phyloP scores from a whole-genome alignment of 2,113 vertebrate species.

The Etheostoma cragini region DNA sequence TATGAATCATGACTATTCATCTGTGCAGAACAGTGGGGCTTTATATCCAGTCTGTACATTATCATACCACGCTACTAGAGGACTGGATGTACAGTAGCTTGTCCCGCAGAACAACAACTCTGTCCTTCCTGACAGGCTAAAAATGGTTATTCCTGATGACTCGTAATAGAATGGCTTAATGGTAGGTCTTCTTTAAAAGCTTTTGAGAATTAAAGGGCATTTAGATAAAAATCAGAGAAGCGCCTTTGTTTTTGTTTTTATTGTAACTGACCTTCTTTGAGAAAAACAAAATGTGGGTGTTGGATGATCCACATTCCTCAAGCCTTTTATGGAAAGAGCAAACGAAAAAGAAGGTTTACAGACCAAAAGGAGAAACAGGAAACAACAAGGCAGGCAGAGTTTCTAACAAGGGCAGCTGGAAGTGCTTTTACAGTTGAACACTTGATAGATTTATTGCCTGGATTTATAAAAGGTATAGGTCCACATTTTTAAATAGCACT shows the following conservation, averaged over 20 bases:
- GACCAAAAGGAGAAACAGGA: conserved; percentile 42
- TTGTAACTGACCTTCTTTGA: conserved; percentile 12
- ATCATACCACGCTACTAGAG: conserved; percentile 51
- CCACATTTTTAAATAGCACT: not conserved
- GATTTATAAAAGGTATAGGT: not conserved
- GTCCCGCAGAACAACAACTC: conserved; percentile 22
- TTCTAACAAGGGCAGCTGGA: conserved; percentile 13
- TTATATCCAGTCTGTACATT: conserved; percentile 68
- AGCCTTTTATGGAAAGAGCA: conserved; percentile 31
- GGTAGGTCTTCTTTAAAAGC: not conserved
- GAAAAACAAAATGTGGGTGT: conserved; percentile 30
- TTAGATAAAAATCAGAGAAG: not conserved
- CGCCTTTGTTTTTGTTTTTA: not conserved
- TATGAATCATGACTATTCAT: conserved; percentile 75
- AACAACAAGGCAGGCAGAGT: conserved; percentile 14
- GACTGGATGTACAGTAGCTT: conserved; percentile 44
- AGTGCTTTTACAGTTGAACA: not conserved
- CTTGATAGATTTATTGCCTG: not conserved
- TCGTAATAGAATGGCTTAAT: not conserved
- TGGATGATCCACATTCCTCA: conserved; percentile 36
- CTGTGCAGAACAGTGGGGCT: conserved; percentile 64
- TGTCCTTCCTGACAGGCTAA: conserved; percentile 4
- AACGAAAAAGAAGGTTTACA: conserved; percentile 20
- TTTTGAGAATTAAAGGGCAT: not conserved
- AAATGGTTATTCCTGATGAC: not conserved